Percentiles rank a stretch among this genome's conserved stretches.
Conservation (phyloP, 2,797 vertebrate species). For the Gambusia yucatana region DNA sequence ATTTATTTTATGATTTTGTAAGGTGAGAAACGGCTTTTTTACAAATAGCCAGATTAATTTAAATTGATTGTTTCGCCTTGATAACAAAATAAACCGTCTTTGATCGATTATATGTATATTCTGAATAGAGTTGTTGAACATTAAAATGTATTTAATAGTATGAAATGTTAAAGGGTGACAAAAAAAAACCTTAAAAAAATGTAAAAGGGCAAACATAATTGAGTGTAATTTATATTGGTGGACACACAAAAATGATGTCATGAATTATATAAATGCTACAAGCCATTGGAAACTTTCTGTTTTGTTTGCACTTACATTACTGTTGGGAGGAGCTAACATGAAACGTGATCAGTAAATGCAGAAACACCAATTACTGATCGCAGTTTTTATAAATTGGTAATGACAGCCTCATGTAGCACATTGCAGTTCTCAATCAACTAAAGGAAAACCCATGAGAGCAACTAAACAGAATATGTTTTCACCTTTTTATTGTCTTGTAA, state of each 20-base stretch:
- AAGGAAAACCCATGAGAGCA: conserved; percentile 46
- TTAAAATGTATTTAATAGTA: neutral
- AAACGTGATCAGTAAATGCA: neutral
- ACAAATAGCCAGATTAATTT: neutral
- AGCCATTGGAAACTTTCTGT: neutral
- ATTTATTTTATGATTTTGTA: neutral
- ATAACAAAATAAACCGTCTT: neutral
- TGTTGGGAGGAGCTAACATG: neutral
- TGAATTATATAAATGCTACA: neutral
- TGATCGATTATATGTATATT: neutral
- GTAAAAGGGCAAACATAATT: neutral
- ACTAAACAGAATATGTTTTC: conserved; percentile 46
- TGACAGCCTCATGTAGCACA: neutral
- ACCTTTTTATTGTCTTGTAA: conserved; percentile 73
- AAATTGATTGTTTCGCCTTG: too few relatives aligned
- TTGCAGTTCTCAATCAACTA: conserved; percentile 13
- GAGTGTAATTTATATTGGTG: neutral
- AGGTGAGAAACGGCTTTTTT: neutral
- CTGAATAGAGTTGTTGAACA: neutral
- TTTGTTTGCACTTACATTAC: neutral
- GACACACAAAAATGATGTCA: neutral
- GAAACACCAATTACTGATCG: neutral
- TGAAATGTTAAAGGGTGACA: neutral
- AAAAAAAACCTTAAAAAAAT: neutral
- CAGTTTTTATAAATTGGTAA: neutral